Evolutionary conservation across 2,888 invertebrate species (phyloP).

Genomic region (Pyralis farinalis): DNA sequence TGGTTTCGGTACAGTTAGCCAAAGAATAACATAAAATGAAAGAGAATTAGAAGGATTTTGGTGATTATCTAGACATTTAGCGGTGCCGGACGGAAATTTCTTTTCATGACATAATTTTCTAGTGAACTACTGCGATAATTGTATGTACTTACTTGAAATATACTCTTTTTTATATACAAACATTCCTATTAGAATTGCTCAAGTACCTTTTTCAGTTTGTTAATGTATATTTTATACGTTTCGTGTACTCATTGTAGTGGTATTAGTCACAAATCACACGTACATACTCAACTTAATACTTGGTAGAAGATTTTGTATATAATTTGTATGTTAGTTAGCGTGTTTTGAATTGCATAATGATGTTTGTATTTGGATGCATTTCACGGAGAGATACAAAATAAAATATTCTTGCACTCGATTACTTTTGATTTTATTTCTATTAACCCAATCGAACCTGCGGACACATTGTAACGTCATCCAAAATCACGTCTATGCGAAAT

Average conservation of each 20-base stretch:
- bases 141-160: constrained; percentile 9
- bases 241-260: constrained; percentile 53
- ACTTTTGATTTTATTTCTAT: constrained; percentile 37
- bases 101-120: too few species aligned
- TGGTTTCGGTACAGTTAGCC: too few species aligned
- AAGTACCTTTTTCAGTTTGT: constrained; percentile 24
- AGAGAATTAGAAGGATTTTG: too few species aligned
- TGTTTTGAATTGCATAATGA: constrained; percentile 46
- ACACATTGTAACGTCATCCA: too few species aligned
- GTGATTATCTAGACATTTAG: too few species aligned
- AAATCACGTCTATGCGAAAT: too few species aligned
- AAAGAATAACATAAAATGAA: too few species aligned
- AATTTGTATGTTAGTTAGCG: constrained; percentile 46
- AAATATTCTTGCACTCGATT: constrained; percentile 70
- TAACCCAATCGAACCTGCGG: too few species aligned
- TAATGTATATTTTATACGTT: constrained; percentile 23
- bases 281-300: constrained; percentile 60
- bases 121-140: neutral
- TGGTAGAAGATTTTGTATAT: constrained; percentile 45
- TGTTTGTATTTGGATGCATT: constrained; percentile 62
- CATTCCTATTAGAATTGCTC: constrained; percentile 32
- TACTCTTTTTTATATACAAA: constrained; percentile 19
- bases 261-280: constrained; percentile 44
- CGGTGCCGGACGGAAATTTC: too few species aligned
- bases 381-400: constrained; percentile 73